Base-by-base conservation (phyloP, 35 echinoderm and acorn worm genomes). In the Eucidaris tribuloides region DNA sequence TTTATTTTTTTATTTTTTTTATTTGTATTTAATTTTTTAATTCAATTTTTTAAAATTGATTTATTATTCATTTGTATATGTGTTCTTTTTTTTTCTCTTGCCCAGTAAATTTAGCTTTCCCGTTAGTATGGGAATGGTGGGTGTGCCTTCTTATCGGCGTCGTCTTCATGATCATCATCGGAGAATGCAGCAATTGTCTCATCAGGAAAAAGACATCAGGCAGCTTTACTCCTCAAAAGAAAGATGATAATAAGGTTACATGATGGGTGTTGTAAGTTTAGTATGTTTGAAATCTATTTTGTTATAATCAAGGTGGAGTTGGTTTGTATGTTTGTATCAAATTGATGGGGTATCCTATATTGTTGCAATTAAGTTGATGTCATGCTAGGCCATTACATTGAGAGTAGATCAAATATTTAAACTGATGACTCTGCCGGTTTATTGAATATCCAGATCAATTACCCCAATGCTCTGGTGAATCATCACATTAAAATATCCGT, bases 111-210 rank as follows among this genome's bases (percentile, higher is more conserved):
- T 42, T 90, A 41, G 66, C 79, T 50, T 90, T 90, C 54, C 87
- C 87, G 15, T 27, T 90, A 23, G 65, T 90, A 24, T 90, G 87
- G 87, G 87, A 90, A 66, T 90, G 87, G 87, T 90, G 87, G 87
- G 45, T 90, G 65, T 83, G 87, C 32, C 38, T 90, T 15, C 46
- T 90, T 15, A 58, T 77, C 0, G 80, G 87, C 33, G 42, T 90
- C 1, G 3, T 77, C 25, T 32, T 83, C 29, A 90, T 54, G 43
- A 83, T 90, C 27, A 33, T 5, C 27, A 45, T 82, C 9, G 80
- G 87, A 41, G 79, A 90, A 83, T 13, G 72, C 36, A 62, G 58
- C 18, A 90, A 54, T 46, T 27, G 44, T 34, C 65, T 65, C 64
- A 36, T 82, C 29, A 83, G 66, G 54, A 36, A 45, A 14, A 83